Evolutionary conservation across 1,140 invertebrate species (phyloP).

Genomic region (Drosophila nannoptera): DNA sequence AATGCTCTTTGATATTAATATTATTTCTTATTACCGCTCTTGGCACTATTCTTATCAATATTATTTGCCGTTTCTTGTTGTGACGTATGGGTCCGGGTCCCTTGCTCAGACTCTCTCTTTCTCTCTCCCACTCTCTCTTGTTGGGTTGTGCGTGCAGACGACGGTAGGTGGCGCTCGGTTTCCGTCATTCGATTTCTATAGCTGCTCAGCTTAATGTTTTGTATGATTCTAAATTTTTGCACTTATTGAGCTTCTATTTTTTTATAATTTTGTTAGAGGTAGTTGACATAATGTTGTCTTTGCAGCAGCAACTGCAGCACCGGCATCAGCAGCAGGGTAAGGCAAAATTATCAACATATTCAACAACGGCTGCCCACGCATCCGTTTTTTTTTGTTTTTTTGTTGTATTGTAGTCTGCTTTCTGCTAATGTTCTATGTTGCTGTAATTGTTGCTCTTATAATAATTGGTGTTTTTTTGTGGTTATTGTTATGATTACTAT

Average conservation of each 20-base stretch:
- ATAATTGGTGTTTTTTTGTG: conserved; percentile 3
- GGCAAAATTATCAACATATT: conserved; percentile 16
- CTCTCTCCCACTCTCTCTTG: neutral
- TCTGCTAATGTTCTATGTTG: neutral
- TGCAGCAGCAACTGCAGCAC: conserved; percentile 1
- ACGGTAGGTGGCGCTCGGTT: conserved; percentile 45
- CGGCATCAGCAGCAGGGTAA: conserved; percentile 4
- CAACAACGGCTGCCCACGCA: conserved; percentile 1
- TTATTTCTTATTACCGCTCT: conserved; percentile 7
- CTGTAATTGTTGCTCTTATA: neutral
- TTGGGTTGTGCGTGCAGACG: conserved; percentile 18
- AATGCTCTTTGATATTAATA: conserved; percentile 14
- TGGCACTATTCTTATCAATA: conserved; percentile 4
- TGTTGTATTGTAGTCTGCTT: conserved; percentile 3
- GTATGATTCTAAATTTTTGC: conserved; percentile 12
- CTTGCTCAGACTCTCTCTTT: conserved; percentile 12
- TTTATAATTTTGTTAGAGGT: conserved; percentile 33
- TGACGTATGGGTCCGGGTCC: conserved; percentile 8
- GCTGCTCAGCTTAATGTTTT: neutral
- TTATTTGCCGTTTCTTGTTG: conserved; percentile 1
- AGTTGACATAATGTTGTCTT: conserved; percentile 32
- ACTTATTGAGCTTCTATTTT: conserved; percentile 8
- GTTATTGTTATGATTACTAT: conserved; percentile 15
- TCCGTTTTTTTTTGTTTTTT: conserved; percentile 2
- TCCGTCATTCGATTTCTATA: neutral